Evolutionary conservation across 2,113 vertebrate genomes (phyloP).

Genomic region (Pardalotus punctatus): DNA sequence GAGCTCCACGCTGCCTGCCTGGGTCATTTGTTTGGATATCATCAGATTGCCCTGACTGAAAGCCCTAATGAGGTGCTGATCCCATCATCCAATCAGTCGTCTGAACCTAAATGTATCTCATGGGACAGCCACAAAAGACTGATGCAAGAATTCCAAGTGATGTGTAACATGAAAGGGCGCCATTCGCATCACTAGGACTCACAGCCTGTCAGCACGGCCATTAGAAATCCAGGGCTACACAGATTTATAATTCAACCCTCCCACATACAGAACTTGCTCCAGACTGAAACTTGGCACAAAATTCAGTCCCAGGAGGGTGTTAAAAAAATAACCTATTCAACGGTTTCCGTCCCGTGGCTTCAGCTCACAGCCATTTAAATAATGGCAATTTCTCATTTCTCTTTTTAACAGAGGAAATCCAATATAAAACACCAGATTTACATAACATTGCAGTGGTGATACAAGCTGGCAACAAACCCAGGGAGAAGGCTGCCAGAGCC

Average conservation of each 20-base stretch:
- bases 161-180: conserved; percentile 65
- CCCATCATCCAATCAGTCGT: conserved; percentile 55
- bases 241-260: conserved; percentile 67
- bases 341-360: conserved; percentile 49
- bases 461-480: conserved; percentile 59
- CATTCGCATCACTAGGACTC: conserved; percentile 49
- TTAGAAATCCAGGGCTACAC: conserved; percentile 52
- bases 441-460: conserved; percentile 62
- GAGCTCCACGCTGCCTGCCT: not conserved
- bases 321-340: conserved; percentile 68
- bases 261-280: conserved; percentile 61
- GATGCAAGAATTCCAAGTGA: conserved; percentile 65
- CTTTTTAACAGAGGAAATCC: conserved; percentile 63
- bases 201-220: conserved; percentile 61
- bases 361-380: conserved; percentile 50
- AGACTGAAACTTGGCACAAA: conserved; percentile 69
- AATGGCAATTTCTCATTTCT: conserved; percentile 65
- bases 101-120: not conserved
- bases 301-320: conserved; percentile 60
- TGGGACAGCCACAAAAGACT: conserved; percentile 43
- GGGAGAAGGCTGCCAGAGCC: conserved; percentile 48
- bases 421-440: conserved; percentile 68
- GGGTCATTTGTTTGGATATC: conserved; percentile 26
- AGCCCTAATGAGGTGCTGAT: conserved; percentile 68
- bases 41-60: conserved; percentile 32